phyloP scores from a whole-genome alignment of 2,888 invertebrate genomes.

The Drosophila gaucha region DNA sequence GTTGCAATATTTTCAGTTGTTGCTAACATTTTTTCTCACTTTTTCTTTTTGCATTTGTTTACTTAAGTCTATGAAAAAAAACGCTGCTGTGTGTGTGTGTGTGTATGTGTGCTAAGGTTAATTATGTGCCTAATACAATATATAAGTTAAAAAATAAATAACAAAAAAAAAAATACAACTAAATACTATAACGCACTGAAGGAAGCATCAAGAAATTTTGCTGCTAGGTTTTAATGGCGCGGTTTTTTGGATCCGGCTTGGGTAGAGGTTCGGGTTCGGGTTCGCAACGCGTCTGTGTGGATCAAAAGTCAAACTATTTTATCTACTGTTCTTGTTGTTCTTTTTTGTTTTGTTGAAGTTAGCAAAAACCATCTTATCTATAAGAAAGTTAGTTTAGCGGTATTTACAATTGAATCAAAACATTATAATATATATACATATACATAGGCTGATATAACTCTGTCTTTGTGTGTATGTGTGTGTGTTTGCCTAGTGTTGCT shows the following conservation, averaged over 20 bases:
- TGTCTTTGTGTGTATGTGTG: slow-evolving; percentile 30
- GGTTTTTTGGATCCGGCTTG: too few relatives aligned
- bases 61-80: slow-evolving; percentile 74
- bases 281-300: slow-evolving; percentile 10
- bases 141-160: slow-evolving; percentile 3
- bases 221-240: slow-evolving; percentile 47
- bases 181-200: slow-evolving; percentile 59
- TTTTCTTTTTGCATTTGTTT: slow-evolving; percentile 59
- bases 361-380: slow-evolving; percentile 42
- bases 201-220: slow-evolving; percentile 57
- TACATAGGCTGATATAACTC: slow-evolving; percentile 52
- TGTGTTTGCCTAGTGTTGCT: slow-evolving; percentile 31
- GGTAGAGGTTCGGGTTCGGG: slow-evolving; percentile 28
- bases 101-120: slow-evolving; percentile 39
- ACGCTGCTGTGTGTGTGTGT: slow-evolving; percentile 23
- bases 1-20: slow-evolving; percentile 78
- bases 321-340: slow-evolving; percentile 20
- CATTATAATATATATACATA: slow-evolving; percentile 61
- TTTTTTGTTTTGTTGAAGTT: slow-evolving; percentile 38
- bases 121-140: slow-evolving; percentile 40
- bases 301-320: slow-evolving; percentile 40
- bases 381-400: slow-evolving; percentile 38
- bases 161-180: slow-evolving; percentile 27
- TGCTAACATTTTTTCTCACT: slow-evolving; percentile 59
- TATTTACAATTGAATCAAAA: slow-evolving; percentile 70